Base-by-base conservation (phyloP, 2,113 vertebrate species). In the Xiphophorus couchianus region DNA sequence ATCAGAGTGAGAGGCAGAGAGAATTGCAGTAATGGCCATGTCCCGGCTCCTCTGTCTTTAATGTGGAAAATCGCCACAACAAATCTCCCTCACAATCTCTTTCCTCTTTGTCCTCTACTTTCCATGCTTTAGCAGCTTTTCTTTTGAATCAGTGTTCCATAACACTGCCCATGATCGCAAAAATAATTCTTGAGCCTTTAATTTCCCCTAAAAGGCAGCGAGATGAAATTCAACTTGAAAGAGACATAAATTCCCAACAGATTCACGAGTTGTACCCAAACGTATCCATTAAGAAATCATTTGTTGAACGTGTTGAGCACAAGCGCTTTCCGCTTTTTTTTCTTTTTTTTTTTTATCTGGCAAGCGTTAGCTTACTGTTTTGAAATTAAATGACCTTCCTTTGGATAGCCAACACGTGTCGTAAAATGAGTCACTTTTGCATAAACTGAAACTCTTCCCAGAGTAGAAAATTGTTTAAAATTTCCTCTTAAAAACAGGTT, bases 11-110 rank as follows among this genome's bases (percentile, higher is more conserved):
- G 42, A 77, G 64, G 72, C 58, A 75, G 42, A 79, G 64, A 81
- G 65, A 29, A 63, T 44, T 65, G 77, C 74, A 35, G 74, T 85
- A 80, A 87, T 78, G 78, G 83, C 67, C 70, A 78, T n/a, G 66
- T 77, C 67, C 29, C 61, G 74, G 66, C 70, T 89, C 69, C 60
- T 77, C 71, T 79, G 63, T 69, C 78, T 89, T 84, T 84, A 86
- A 86, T 87, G 83, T 88, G 84, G 80, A 83, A 88, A 84, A 69
- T 77, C 62, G 37, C 42, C 78, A 69, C 33, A 71, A 25, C 70
- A 81, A 70, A 82, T 82, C 71, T 48, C 33, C 62, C 62, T 73
- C 71, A 60, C 62, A 27, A 8, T n/a, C 48, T 77, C 54, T 44
- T 62, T 72, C 10, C 28, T 71, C 62, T 58, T 80, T 82, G 60